Percentiles rank a stretch among this genome's conserved stretches.
phyloP scores from a whole-genome alignment of 2,888 invertebrate genomes.

The Eumerus sabulonum region DNA sequence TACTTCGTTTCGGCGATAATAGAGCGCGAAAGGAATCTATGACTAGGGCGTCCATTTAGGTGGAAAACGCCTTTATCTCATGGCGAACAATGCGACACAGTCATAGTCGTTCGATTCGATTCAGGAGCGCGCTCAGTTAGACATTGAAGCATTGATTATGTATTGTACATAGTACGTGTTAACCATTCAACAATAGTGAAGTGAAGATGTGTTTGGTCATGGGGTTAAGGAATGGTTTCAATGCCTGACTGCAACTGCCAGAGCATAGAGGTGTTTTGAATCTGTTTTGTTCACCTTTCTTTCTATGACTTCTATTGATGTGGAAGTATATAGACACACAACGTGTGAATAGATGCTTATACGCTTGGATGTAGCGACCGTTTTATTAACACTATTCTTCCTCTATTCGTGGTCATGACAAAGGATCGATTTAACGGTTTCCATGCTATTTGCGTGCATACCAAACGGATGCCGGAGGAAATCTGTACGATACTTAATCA shows the following conservation, averaged over 20 bases:
- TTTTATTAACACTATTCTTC: not conserved
- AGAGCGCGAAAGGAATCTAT: not conserved
- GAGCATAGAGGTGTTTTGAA: not conserved
- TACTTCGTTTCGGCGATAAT: not conserved
- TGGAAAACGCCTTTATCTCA: not conserved
- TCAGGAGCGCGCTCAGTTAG: too few relatives aligned
- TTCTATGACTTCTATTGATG: too few relatives aligned
- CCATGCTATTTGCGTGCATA: not conserved
- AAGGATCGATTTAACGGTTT: not conserved
- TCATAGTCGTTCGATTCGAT: not conserved
- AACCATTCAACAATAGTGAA: not conserved
- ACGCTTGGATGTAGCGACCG: not conserved
- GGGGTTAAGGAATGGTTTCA: conserved; percentile 4
- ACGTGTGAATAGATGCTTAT: too few relatives aligned
- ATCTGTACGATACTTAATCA: too few relatives aligned
- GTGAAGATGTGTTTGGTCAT: not conserved
- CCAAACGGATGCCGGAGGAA: too few relatives aligned
- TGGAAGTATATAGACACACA: too few relatives aligned
- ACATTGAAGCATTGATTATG: too few relatives aligned
- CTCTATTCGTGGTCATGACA: not conserved
- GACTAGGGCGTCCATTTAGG: not conserved
- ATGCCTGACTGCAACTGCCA: not conserved
- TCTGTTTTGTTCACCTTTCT: too few relatives aligned
- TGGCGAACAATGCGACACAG: not conserved
- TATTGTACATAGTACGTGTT: too few relatives aligned